Evolutionary conservation across 1,140 invertebrate species (phyloP), one percentile per base, ranked within the genome.

Genomic region (Cotesia vestalis): DNA sequence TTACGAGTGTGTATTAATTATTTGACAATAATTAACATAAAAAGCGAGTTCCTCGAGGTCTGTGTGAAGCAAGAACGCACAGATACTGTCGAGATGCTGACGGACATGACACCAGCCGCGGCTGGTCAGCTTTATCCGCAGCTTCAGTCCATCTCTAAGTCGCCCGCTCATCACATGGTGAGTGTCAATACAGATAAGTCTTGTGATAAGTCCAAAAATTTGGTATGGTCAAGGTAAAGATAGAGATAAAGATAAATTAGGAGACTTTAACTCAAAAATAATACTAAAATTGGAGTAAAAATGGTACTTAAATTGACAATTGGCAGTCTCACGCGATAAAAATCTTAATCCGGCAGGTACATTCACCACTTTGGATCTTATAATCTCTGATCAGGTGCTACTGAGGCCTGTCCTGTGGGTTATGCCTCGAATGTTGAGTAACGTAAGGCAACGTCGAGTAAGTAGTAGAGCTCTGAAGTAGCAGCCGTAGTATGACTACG

Each of bases 91-190:
- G 78, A 80, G 78, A 87, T 86, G 86, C 76, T 87, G 79, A 87
- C 86, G 74, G 86, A 87, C 77, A 87, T 87, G 86, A 86, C 84
- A 52, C 86, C 86, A 78, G 85, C 85, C 66, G 86, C 85, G 76
- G 85, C 85, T 80, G 85, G 85, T 75, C 85, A 87, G 77, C 85
- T 87, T 14, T 86, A 87, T 72, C 85, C 85, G 51, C 85, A 87
- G 75, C 79, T 87, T 57, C 85, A 87, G 73, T 85, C 84, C 72
- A 87, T 87, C 79, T 80, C 79, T 76, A 87, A 87, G 71, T 85
- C 85, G 63, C 85, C 85, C 46, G 84, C 81, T 60, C 85, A 86
- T 73, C 85, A 86, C 81, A 84, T 86, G 85, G 85, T 87, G 84
- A 87, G 85, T 87, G 71, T 67, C 46, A 52, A 6, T 11, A 46